Conservation (phyloP, 2,888 invertebrate species). For the Drosophila austrosaltans region DNA sequence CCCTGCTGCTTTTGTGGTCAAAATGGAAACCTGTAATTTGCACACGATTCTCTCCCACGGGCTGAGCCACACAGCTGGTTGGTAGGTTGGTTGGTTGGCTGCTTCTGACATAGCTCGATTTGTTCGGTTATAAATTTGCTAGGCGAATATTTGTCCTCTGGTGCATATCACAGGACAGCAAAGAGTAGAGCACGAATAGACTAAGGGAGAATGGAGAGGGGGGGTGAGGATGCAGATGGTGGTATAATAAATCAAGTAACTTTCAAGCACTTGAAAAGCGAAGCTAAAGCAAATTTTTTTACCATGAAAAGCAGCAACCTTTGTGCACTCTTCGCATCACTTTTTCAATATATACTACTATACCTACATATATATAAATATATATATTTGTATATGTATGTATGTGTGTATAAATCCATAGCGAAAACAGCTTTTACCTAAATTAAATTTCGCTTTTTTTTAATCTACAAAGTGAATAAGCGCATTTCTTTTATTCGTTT, state of each 20-base stretch:
- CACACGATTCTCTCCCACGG: conserved; percentile 45
- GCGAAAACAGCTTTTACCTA: conserved; percentile 69
- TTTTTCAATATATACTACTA: conserved; percentile 29
- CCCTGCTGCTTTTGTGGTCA: conserved; percentile 54
- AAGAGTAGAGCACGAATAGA: conserved; percentile 4
- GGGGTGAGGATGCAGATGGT: conserved; percentile 32
- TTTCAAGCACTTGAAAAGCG: conserved; percentile 73
- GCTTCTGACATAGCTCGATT: conserved; percentile 52
- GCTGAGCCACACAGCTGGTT: conserved; percentile 18
- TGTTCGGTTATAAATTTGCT: conserved; percentile 61
- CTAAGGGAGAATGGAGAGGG: conserved; percentile 1
- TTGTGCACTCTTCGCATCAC: conserved; percentile 33
- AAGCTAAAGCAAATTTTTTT: conserved; percentile 57
- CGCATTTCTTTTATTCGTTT: conserved; percentile 52
- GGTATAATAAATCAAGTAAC: conserved; percentile 76
- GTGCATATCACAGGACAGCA: conserved; percentile 32
- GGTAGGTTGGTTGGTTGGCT: conserved; percentile 25
- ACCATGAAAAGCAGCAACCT: conserved; percentile 26
- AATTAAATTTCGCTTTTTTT: conserved; percentile 70
- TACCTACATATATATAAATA: conserved; percentile 28
- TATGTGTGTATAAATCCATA: conserved; percentile 48
- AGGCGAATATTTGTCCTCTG: conserved; percentile 65
- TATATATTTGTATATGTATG: conserved; percentile 26
- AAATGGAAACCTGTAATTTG: conserved; percentile 69
- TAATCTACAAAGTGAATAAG: conserved; percentile 76